Base-by-base conservation (phyloP, 2,888 invertebrate genomes). In the Capitulum mitella region DNA sequence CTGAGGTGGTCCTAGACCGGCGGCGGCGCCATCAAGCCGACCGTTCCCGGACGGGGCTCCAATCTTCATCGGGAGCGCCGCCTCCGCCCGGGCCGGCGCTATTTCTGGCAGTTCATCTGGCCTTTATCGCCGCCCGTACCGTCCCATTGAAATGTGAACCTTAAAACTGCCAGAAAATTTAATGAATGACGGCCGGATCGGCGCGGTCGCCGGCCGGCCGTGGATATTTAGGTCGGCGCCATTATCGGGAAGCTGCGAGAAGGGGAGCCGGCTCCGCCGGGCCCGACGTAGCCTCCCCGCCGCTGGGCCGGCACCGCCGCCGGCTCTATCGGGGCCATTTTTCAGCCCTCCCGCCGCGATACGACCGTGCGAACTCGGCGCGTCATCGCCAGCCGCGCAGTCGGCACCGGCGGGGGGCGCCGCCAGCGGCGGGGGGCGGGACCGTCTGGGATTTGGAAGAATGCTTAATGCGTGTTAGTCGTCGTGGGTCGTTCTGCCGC, bases 81-180 rank as follows among this genome's bases (percentile, higher is more conserved):
- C 22, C 51, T 3, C 16, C 10, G 58, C 12, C n/a, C n/a, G 58
- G 29, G 12, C 29, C 8, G 58, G 32, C 58, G 64, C 64, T 64
- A 64, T 64, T 64, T 64, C 19, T 3, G 22, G 64, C 34, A 8
- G 12, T 51, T 19, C 14, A 29, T 1, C 58, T 14, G 58, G 14
- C 58, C 58, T 61, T 29, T 61, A 61, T n/a, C n/a, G 64, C 32
- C 32, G 34, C 16, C 22, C 64, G 1, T 37, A 34, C 34, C 64
- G 14, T 64, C 34, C 64, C 32, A 64, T 64, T 34, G 64, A 64
- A 64, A 64, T 64, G 64, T 64, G 64, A 37, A 37, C 34, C 34
- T 34, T 14, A 64, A 64, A 64, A 37, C 34, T 58, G 58, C 10
- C 58, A 29, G 29, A 0, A n/a, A 1, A 29, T 58, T n/a, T 58